Evolutionary conservation across 1,140 invertebrate species (phyloP).

Genomic region (Theocolax elegans): DNA sequence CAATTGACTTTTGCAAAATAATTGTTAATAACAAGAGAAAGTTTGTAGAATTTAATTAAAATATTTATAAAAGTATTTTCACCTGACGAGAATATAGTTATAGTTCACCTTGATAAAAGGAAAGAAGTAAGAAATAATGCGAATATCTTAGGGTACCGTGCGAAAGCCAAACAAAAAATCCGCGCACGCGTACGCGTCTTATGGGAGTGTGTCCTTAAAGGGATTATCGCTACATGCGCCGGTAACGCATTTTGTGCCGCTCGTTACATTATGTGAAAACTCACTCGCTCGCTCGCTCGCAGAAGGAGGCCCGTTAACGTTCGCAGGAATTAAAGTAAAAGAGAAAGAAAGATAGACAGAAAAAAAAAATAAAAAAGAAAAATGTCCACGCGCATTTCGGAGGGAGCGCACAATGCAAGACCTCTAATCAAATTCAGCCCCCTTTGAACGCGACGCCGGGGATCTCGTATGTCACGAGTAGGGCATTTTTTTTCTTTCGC

Average conservation of each 20-base stretch:
- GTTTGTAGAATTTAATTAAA: no score
- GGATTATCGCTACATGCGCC: conserved; percentile 9
- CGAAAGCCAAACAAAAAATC: no score
- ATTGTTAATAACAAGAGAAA: no score
- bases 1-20: no score
- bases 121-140: no score
- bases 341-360: conserved; percentile 30
- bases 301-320: not conserved
- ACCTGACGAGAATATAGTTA: no score
- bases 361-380: not conserved
- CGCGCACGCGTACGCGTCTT: no score
- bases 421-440: conserved; percentile 65
- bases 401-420: conserved; percentile 37
- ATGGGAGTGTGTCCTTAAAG: not conserved
- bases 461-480: conserved; percentile 45
- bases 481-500: conserved; percentile 2
- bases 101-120: no score
- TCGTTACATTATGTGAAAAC: conserved; percentile 4
- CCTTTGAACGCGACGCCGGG: conserved; percentile 46
- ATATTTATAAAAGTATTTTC: no score
- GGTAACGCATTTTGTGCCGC: not conserved
- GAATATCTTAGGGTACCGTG: no score
- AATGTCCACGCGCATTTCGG: no score
- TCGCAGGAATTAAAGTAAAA: conserved; percentile 21
- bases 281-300: no score